Evolutionary conservation across 1,140 invertebrate genomes (phyloP).

Genomic region (Trachymyrmex cornetzi): DNA sequence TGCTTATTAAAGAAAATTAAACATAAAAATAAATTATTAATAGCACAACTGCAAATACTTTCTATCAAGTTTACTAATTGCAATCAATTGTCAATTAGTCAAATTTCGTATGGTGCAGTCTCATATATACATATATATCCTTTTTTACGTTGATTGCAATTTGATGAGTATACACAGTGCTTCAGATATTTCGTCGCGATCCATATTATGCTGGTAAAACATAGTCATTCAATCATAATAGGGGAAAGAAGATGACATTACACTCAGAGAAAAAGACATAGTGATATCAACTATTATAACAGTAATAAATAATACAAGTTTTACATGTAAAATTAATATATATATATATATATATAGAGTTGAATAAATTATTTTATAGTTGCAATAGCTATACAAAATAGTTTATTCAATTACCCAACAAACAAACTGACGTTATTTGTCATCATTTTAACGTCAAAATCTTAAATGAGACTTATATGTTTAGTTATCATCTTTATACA

Average conservation of each 20-base stretch:
- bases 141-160: slow-evolving; percentile 15
- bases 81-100: slow-evolving; percentile 18
- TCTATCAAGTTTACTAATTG: slow-evolving; percentile 2
- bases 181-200: background rate
- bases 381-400: too few species aligned
- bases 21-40: background rate
- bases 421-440: too few species aligned
- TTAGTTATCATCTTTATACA: too few species aligned
- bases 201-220: background rate
- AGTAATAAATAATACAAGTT: too few species aligned
- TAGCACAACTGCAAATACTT: background rate
- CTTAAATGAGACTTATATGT: too few species aligned
- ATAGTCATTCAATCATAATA: background rate
- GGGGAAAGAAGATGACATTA: slow-evolving; percentile 12
- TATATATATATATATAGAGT: too few species aligned
- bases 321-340: too few species aligned
- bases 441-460: too few species aligned
- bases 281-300: too few species aligned
- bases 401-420: too few species aligned
- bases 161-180: background rate
- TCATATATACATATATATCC: background rate
- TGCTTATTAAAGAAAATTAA: background rate
- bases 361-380: too few species aligned
- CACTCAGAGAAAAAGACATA: too few species aligned
- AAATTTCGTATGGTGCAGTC: background rate